Base-by-base conservation (phyloP, 2,888 invertebrate genomes). In the Tricholauxania praeusta region DNA sequence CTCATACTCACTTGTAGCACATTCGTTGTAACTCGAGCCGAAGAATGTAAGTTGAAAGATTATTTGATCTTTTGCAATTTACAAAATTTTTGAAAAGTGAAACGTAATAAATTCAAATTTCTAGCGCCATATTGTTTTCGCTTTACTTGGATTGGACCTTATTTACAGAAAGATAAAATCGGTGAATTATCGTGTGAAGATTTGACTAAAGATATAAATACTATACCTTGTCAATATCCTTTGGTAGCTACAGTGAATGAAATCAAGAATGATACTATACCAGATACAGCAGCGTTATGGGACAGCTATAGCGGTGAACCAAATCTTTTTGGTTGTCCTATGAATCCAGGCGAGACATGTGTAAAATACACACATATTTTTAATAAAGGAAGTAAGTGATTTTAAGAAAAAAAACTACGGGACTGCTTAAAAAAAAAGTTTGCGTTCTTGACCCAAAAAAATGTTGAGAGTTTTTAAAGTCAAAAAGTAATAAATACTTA, bases 111-210 rank as follows among this genome's bases (percentile, higher is more conserved):
- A 39, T 10, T 39, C 8, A 1, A 7, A 8, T 39, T 39, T 39
- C 7, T 10, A 39, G 39, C 39, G 3, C 84, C 88, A 0, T 89
- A 89, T 81, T 93, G 93, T 81, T 92, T 90, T 84, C 89, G 90
- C 76, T 92, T 91, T 82, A 92, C 92, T 1, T 93, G 93, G 93
- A 86, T 93, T 3, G 93, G 93, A 0, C 91, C 91, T 0, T 88
- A 89, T 75, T 91, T 84, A 78, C 89, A 90, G 81, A 91, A 91
- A 78, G 86, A 88, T 32, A 90, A 89, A 76, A 89, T 90, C 71
- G 83, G 83, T 3, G 89, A 89, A 77, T 89, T 90, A 1, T 90
- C 89, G 15, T 91, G 91, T 78, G 86, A 88, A 19, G 88, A 89
- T 32, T 87, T 90, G 53, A 90, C 91, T 4, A 86, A 86, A 3